Evolutionary conservation across 2,113 vertebrate genomes (phyloP), one percentile per base, ranked within the genome.

Genomic region (Motacilla tschutschensis): DNA sequence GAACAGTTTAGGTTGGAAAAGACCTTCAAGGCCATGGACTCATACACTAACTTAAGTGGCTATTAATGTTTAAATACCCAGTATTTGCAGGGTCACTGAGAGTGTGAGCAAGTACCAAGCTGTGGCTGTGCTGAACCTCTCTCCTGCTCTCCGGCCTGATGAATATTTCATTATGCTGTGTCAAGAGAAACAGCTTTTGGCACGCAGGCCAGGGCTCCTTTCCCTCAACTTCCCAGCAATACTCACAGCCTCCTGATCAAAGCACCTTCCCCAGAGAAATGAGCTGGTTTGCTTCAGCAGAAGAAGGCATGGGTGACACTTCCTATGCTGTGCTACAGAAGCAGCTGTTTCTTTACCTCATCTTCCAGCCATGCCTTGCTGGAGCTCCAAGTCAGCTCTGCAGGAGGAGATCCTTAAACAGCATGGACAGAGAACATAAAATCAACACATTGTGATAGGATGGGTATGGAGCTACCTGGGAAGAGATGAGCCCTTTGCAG

Each of bases 181-280:
- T 14, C 14, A 78, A 65, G n/a, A 54, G 54, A 86, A 89, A 67
- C 8, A 83, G 28, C 41, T 78, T 89, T 59, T 1, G 4, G 20
- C 29, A 35, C 0, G 0, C 9, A 7, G 65, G 29, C 7, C n/a
- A 50, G 36, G 19, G 29, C 1, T 43, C 8, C 14, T 72, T 67
- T 64, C 62, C 21, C 36, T 44, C 50, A 55, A 19, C 17, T 89
- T 80, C 65, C 48, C 17, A 12, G 40, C 36, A 63, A 51, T 7
- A 33, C 14, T 3, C 4, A 17, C 29, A 59, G 41, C 17, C 50
- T 48, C 13, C 17, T 36, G 31, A 69, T 25, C 26, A 28, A 31
- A 55, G 46, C 12, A 50, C 22, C 21, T n/a, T 70, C 16, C 26
- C 24, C 18, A 71, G 53, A 53, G 31, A 71, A 87, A 83, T 0